Conservation (phyloP, 2,113 vertebrate genomes). For the Gobiocypris rarus region DNA sequence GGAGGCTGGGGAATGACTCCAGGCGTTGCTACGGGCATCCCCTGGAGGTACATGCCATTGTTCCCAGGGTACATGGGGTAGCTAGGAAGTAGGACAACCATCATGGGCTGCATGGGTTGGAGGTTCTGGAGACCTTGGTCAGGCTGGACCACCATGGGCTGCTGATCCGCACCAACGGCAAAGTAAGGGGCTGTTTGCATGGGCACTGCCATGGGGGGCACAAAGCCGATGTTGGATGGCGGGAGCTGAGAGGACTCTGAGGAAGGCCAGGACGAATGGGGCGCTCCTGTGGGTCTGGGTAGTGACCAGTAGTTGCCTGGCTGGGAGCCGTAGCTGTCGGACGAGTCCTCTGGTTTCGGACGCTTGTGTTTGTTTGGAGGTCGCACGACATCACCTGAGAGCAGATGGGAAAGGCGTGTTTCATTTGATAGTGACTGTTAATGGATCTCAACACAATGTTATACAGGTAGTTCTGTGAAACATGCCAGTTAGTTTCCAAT, state of each 20-base stretch:
- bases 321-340: constrained; percentile 64
- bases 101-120: constrained; percentile 69
- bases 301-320: constrained; percentile 57
- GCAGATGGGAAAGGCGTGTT: background rate
- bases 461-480: background rate
- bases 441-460: background rate
- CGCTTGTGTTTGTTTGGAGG: constrained; percentile 73
- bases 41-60: constrained; percentile 67
- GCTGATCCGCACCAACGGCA: constrained; percentile 56
- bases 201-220: constrained; percentile 63
- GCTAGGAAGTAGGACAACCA: constrained; percentile 80
- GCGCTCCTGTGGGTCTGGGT: constrained; percentile 45
- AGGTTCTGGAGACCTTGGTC: constrained; percentile 63
- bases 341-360: constrained; percentile 74
- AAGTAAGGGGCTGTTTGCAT: constrained; percentile 62
- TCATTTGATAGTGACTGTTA: background rate
- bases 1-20: constrained; percentile 51
- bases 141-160: constrained; percentile 55
- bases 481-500: background rate
- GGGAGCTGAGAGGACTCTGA: constrained; percentile 68
- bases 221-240: constrained; percentile 47
- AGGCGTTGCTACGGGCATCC: constrained; percentile 30
- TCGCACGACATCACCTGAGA: constrained; percentile 63
- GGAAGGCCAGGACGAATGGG: constrained; percentile 70
- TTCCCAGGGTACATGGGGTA: constrained; percentile 68